Evolutionary conservation across 2,113 vertebrate genomes (phyloP).

Genomic region (Mobula birostris): DNA sequence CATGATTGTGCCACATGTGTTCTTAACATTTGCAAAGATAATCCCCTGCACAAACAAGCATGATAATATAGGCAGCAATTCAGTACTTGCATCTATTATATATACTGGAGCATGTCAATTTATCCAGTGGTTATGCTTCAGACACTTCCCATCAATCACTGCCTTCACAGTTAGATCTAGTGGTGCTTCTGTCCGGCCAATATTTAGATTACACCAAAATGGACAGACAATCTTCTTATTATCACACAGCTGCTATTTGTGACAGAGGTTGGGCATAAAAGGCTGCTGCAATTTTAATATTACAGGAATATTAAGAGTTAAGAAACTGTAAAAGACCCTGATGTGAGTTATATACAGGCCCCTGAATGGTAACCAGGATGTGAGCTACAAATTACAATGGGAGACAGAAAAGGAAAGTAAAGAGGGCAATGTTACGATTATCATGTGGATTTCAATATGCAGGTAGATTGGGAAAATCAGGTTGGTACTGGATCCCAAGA

Average conservation of each 20-base stretch:
- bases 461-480: too few relatives aligned
- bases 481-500: too few relatives aligned
- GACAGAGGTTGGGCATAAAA: not conserved
- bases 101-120: not conserved
- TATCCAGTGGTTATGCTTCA: not conserved
- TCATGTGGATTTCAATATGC: too few relatives aligned
- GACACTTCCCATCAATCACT: not conserved
- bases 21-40: not conserved
- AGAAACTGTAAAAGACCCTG: too few relatives aligned
- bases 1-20: not conserved
- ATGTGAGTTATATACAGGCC: too few relatives aligned
- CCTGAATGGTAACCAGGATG: too few relatives aligned
- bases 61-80: not conserved
- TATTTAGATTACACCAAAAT: not conserved
- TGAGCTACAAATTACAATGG: too few relatives aligned
- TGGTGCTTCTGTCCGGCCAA: not conserved
- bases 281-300: too few relatives aligned
- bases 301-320: too few relatives aligned
- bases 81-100: not conserved
- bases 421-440: too few relatives aligned
- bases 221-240: not conserved
- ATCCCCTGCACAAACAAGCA: not conserved
- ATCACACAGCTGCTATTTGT: not conserved
- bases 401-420: too few relatives aligned
- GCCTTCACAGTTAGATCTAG: not conserved